Conservation (phyloP, 1,140 invertebrate genomes). For the Popillia japonica region DNA sequence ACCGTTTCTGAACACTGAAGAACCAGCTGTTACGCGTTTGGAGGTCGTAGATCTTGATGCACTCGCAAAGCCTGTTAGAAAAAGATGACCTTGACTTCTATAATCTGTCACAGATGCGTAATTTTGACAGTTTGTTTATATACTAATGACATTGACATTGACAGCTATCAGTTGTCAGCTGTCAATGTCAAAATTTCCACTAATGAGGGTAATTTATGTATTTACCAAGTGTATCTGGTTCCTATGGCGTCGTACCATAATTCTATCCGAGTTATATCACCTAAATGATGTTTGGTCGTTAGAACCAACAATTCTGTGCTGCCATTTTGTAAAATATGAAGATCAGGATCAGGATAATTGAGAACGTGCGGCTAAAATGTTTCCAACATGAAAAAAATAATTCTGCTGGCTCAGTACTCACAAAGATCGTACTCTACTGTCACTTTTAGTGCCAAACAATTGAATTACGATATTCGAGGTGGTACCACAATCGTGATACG, state of each 20-base stretch:
- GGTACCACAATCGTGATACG: constrained; percentile 43
- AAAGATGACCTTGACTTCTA: background rate
- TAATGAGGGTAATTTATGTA: too few species aligned
- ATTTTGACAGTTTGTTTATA: too few species aligned
- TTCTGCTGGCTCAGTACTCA: too few species aligned
- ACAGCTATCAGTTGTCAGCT: too few species aligned
- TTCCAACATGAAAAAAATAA: too few species aligned
- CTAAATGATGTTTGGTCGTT: constrained; percentile 44
- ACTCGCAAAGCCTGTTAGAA: background rate
- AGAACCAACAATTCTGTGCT: constrained; percentile 48
- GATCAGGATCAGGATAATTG: constrained; percentile 51
- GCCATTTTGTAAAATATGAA: constrained; percentile 45
- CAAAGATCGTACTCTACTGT: constrained; percentile 44
- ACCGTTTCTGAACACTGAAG: background rate
- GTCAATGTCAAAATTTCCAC: too few species aligned
- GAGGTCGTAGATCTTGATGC: background rate
- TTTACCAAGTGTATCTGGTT: constrained; percentile 47
- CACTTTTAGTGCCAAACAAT: constrained; percentile 42
- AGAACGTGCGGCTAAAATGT: constrained; percentile 45
- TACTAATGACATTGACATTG: too few species aligned
- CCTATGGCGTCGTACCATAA: constrained; percentile 50
- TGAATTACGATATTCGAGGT: constrained; percentile 49
- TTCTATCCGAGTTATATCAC: constrained; percentile 45
- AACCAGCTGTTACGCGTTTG: background rate
- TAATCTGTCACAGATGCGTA: too few species aligned